Evolutionary conservation across 2,797 vertebrate genomes (phyloP), one percentile per base, ranked within the genome.

Genomic region (Crypturellus tataupa): DNA sequence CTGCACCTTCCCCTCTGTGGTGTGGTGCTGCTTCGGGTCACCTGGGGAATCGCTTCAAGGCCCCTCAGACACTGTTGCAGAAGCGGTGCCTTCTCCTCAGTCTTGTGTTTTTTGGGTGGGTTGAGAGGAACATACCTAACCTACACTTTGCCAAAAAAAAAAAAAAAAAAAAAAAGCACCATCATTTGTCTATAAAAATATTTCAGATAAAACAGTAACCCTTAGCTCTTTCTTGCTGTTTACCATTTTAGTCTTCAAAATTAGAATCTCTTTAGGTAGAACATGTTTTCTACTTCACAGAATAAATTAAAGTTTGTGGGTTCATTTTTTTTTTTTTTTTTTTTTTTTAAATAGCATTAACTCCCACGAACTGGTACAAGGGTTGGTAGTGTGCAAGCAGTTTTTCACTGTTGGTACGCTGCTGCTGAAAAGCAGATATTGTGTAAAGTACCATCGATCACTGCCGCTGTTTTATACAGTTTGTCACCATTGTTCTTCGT

Each of bases 401-500:
- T 94, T 97, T 95, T 96, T 96, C 89, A 91, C 84, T 95, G 97
- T 96, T 90, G 95, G 94, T 94, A 92, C 79, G 68, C 95, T 73
- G 83, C 87, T 87, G 46, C 97, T 99, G 98, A 99, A 99, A 99
- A 98, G 98, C 98, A 96, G 94, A 98, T 98, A 99, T 99, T 99
- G 99, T 99, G 96, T 96, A 44, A 95, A 97, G 97, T 97, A 96
- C 94, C 97, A 92, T 97, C 97, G 95, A 97, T 99, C 98, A 98
- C 98, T 98, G 97, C 96, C 86, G 64, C 94, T 95, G 97, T 98
- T 98, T 98, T 98, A 97, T 98, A 98, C 95, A 97, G 96, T 98
- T 98, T 98, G 97, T 98, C 98, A 98, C 98, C 98, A 99, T 99
- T 99, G 98, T 99, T 98, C 98, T 97, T 94, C 81, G 6, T 78